Evolutionary conservation across 2,113 vertebrate species (phyloP).

Genomic region (Dipodomys merriami): DNA sequence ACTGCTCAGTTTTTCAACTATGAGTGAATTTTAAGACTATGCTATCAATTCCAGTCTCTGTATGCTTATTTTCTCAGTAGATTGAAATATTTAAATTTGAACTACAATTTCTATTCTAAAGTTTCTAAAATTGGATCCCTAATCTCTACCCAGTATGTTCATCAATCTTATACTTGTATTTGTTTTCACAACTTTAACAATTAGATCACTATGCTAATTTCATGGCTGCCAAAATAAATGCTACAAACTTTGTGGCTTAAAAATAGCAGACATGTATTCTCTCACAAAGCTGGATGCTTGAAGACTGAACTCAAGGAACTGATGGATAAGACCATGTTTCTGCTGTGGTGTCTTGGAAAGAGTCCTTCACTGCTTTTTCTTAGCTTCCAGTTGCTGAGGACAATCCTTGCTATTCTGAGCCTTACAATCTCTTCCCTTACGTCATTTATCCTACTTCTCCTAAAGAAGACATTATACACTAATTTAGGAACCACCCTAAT

Average conservation of each 20-base stretch:
- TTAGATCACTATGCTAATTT: conserved; percentile 20
- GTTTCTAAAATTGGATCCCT: conserved; percentile 31
- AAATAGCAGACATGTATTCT: neutral
- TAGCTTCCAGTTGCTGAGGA: neutral
- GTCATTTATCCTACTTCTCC: neutral
- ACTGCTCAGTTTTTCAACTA: neutral
- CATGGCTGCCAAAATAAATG: neutral
- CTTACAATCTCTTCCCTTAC: neutral
- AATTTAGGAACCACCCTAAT: neutral
- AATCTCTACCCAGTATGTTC: neutral
- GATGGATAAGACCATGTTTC: accelerated
- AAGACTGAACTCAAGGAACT: neutral
- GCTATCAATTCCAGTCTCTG: neutral
- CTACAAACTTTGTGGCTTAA: neutral
- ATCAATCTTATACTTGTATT: neutral
- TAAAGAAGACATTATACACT: neutral
- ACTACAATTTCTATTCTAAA: conserved; percentile 34
- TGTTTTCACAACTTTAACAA: conserved; percentile 9
- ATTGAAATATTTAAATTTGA: conserved; percentile 14
- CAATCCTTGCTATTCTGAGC: neutral
- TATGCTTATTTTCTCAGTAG: conserved; percentile 24
- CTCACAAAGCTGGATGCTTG: neutral
- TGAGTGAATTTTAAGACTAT: conserved; percentile 10
- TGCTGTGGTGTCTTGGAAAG: neutral
- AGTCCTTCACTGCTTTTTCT: neutral